A percentile compares a stretch with the other conserved stretches of the same genome.
Conservation (phyloP, 2,888 invertebrate genomes). For the Vesta saturnalis region DNA sequence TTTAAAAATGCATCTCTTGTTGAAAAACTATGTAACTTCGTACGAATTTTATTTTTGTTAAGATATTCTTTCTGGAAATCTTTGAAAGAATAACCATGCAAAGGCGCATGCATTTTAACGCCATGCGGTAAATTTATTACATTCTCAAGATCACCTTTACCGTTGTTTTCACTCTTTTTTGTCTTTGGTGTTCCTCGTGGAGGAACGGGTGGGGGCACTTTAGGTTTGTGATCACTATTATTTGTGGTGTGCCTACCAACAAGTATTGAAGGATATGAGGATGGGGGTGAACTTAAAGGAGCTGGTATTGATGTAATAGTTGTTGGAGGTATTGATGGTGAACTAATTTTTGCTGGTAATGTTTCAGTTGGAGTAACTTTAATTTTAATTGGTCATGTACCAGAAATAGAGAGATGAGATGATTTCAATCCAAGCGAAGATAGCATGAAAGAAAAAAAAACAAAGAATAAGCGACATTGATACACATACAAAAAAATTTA, state of each 20-base stretch:
- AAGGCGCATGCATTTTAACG: slow-evolving; percentile 21
- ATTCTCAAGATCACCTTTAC: slow-evolving; percentile 55
- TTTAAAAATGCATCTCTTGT: slow-evolving; percentile 4
- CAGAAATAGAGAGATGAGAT: slow-evolving; percentile 37
- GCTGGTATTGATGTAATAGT: slow-evolving; percentile 60
- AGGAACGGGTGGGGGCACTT: slow-evolving; percentile 89
- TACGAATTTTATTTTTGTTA: neutral
- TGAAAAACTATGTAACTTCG: slow-evolving; percentile 14
- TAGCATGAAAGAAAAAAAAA: slow-evolving; percentile 52
- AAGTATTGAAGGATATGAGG: slow-evolving; percentile 78
- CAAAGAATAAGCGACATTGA: slow-evolving; percentile 34
- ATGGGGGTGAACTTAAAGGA: slow-evolving; percentile 63
- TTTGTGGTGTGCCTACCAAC: slow-evolving; percentile 67
- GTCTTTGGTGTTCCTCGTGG: slow-evolving; percentile 82
- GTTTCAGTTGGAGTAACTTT: slow-evolving; percentile 68
- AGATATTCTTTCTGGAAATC: slow-evolving; percentile 8
- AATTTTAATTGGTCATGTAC: slow-evolving; percentile 38
- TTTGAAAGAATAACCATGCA: slow-evolving; percentile 6
- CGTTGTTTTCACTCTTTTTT: slow-evolving; percentile 65
- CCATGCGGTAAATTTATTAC: slow-evolving; percentile 29
- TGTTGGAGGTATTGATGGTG: slow-evolving; percentile 39
- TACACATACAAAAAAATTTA: slow-evolving; percentile 10
- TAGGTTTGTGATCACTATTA: slow-evolving; percentile 70
- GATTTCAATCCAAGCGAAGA: slow-evolving; percentile 47
- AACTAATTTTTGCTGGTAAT: slow-evolving; percentile 65